Conservation (phyloP, 1,140 invertebrate species). For the Ganaspis sp. region DNA sequence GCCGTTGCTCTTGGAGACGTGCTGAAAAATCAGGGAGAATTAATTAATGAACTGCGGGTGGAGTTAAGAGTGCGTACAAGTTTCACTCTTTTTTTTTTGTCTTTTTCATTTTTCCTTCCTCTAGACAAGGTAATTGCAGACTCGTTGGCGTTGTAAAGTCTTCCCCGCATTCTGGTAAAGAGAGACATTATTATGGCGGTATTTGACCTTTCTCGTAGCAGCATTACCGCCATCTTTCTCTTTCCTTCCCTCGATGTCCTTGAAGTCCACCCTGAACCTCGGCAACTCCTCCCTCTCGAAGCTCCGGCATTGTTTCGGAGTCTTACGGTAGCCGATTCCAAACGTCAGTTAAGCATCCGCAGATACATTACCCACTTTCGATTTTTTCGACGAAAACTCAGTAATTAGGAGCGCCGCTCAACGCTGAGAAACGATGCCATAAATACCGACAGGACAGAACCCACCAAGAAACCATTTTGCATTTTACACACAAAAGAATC, state of each 20-base stretch:
- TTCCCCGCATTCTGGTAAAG: constrained; percentile 13
- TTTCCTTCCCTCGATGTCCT: constrained; percentile 14
- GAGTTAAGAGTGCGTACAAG: not conserved
- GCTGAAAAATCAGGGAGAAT: constrained; percentile 2
- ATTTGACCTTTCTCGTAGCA: constrained; percentile 24
- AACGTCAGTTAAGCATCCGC: constrained; percentile 28
- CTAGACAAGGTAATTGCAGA: constrained; percentile 22
- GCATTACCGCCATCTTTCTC: constrained; percentile 11
- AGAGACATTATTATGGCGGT: constrained; percentile 31
- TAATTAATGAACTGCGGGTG: constrained; percentile 31
- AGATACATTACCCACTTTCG: constrained; percentile 28
- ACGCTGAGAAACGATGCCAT: constrained; percentile 20
- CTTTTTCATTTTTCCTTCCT: not conserved
- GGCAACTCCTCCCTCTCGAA: not conserved
- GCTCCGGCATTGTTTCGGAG: not conserved
- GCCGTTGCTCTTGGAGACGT: not conserved
- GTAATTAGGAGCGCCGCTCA: constrained; percentile 24
- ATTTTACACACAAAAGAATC: constrained; percentile 17
- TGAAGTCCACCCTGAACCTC: constrained; percentile 28
- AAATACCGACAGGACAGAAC: constrained; percentile 22
- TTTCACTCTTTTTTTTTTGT: not conserved
- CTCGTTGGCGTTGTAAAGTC: constrained; percentile 20
- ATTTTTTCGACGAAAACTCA: constrained; percentile 27
- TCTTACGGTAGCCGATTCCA: constrained; percentile 25
- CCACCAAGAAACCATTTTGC: constrained; percentile 25